These are phyloP conservation scores for Paratrypauchen microcephalus DNA, from an alignment of 2,797 vertebrate species.

Conservation along the genomic window DNA sequence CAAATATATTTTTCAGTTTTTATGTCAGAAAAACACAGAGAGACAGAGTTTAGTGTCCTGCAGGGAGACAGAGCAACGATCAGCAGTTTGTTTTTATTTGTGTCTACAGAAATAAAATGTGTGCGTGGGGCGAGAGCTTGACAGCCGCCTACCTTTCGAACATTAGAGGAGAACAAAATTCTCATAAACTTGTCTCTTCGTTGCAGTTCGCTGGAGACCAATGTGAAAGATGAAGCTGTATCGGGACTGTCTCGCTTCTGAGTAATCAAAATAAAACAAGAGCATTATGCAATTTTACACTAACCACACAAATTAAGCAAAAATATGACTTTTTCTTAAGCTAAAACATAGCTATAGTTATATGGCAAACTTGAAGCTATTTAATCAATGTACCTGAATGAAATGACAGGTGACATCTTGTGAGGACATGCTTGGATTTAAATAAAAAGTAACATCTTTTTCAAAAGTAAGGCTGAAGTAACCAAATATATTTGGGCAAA, in stretches of 20 bases:
- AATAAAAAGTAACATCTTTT: no score
- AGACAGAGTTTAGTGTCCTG: constrained; percentile 21
- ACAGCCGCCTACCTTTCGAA: constrained; percentile 86
- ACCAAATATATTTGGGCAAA: neutral
- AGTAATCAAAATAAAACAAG: neutral
- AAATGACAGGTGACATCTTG: neutral
- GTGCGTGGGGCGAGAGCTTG: neutral
- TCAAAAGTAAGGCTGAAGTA: neutral
- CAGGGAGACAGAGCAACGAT: constrained; percentile 15
- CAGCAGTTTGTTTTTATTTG: constrained; percentile 14
- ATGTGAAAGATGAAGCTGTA: constrained; percentile 81
- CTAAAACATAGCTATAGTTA: neutral
- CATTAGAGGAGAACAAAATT: constrained; percentile 93
- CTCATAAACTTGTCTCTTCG: constrained; percentile 98
- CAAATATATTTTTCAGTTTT: constrained; percentile 47
- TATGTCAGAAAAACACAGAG: constrained; percentile 26
- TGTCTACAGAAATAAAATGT: constrained; percentile 14
- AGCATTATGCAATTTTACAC: no score
- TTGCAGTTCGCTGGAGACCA: constrained; percentile 90
- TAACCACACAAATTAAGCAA: neutral
- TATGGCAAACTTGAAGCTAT: neutral
- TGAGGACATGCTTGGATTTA: no score
- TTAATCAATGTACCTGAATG: neutral
- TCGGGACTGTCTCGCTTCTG: constrained; percentile 89
- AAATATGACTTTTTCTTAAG: neutral